These are phyloP conservation scores for Tonatia bakeri DNA, from an alignment of 2,113 vertebrate species.

Conservation along the genomic window DNA sequence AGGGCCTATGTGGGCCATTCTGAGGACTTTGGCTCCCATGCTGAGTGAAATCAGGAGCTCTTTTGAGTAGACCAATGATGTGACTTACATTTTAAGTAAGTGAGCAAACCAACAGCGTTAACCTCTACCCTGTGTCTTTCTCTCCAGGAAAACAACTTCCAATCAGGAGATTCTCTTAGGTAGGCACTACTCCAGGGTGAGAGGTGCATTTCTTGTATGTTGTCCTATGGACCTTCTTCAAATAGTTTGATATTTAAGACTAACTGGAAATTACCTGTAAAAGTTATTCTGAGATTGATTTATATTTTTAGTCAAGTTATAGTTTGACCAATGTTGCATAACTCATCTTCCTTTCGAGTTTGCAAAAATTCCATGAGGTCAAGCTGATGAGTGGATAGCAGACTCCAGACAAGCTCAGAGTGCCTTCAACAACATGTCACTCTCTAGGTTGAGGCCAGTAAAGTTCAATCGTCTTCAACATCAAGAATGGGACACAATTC, in stretches of 20 bases:
- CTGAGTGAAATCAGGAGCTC: not conserved
- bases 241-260: not conserved
- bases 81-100: not conserved
- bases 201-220: not conserved
- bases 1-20: not conserved
- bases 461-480: not conserved
- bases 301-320: not conserved
- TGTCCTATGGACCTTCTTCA: not conserved
- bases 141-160: not conserved
- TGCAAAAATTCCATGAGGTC: not conserved
- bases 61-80: not conserved
- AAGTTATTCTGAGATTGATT: not conserved
- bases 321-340: not conserved
- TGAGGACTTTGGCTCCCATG: not conserved
- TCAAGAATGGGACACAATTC: not conserved
- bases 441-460: not conserved
- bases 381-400: not conserved
- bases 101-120: not conserved
- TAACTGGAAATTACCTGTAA: not conserved
- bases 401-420: not conserved
- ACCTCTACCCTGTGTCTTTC: not conserved
- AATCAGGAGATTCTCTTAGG: not conserved
- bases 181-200: not conserved
- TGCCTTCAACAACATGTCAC: accelerated
- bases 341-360: not conserved